A percentile compares a stretch with the other conserved stretches of the same genome.
phyloP scores from a whole-genome alignment of 2,888 invertebrate genomes.

The Drosophila flavopinicola region DNA sequence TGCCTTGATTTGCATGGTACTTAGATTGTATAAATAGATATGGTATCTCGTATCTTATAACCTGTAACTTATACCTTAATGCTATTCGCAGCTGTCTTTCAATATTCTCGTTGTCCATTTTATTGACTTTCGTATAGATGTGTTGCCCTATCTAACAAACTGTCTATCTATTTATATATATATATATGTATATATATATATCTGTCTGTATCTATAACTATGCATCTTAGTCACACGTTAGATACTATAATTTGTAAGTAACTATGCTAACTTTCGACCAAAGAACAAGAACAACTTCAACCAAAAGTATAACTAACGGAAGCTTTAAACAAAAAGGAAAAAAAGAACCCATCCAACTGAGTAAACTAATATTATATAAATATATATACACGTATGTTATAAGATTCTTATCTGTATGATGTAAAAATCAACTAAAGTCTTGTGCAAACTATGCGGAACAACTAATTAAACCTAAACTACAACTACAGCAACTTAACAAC shows the following conservation, averaged over 20 bases:
- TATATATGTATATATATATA: neutral
- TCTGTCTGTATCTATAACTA: neutral
- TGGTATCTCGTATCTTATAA: neutral
- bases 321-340: constrained; percentile 61
- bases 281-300: constrained; percentile 19
- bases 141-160: constrained; percentile 10
- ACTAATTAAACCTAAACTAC: constrained; percentile 46
- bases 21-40: constrained; percentile 8
- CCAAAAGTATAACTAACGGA: constrained; percentile 62
- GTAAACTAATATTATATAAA: constrained; percentile 27
- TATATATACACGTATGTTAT: constrained; percentile 32
- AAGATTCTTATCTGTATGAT: constrained; percentile 57
- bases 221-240: neutral
- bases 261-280: constrained; percentile 50
- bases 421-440: constrained; percentile 54
- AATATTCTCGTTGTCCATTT: constrained; percentile 13
- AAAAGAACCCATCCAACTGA: constrained; percentile 69
- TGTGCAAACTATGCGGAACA: constrained; percentile 67
- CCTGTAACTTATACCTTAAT: neutral
- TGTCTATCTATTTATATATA: constrained; percentile 12
- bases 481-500: constrained; percentile 10
- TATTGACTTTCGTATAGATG: constrained; percentile 4
- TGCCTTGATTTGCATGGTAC: constrained; percentile 24
- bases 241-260: constrained; percentile 15
- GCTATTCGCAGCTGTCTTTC: constrained; percentile 2